Conservation (phyloP, 1,140 invertebrate genomes). For the Andricus grossulariae region DNA sequence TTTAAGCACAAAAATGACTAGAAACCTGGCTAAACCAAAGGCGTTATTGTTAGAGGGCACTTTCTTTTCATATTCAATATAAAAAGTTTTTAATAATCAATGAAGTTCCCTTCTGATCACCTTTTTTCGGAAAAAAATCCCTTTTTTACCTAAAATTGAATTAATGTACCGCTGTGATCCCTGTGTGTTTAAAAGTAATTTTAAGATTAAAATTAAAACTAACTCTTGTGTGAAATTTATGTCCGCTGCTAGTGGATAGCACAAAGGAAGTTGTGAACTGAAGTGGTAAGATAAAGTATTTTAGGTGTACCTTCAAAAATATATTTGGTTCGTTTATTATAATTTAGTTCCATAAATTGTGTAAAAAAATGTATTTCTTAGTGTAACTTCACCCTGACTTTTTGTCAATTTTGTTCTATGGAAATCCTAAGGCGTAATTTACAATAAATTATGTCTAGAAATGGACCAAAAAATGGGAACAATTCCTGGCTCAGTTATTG, state of each 20-base stretch:
- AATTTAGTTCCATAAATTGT: not conserved
- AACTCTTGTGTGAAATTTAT: not conserved
- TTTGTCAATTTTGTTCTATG: slow-evolving; percentile 3
- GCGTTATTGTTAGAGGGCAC: too few species aligned
- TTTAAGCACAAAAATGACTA: too few species aligned
- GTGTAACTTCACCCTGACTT: slow-evolving; percentile 23
- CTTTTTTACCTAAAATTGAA: too few species aligned
- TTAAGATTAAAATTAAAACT: not conserved
- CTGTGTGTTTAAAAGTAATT: not conserved
- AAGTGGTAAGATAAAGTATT: slow-evolving; percentile 64
- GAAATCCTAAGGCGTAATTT: slow-evolving; percentile 9
- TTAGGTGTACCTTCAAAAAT: too few species aligned
- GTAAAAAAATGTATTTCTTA: slow-evolving; percentile 28
- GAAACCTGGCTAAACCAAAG: too few species aligned
- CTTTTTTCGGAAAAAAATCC: too few species aligned
- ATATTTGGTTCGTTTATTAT: too few species aligned
- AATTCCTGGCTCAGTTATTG: slow-evolving; percentile 66
- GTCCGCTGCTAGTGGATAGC: slow-evolving; percentile 61
- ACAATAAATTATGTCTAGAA: slow-evolving; percentile 53
- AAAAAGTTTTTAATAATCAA: too few species aligned
- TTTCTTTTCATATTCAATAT: too few species aligned
- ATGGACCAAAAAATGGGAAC: slow-evolving; percentile 66
- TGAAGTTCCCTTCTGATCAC: too few species aligned
- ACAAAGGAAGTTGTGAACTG: slow-evolving; percentile 69
- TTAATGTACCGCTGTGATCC: too few species aligned